Evolutionary conservation across 2,113 vertebrate genomes (phyloP).

Genomic region (Pterocles orientalis): DNA sequence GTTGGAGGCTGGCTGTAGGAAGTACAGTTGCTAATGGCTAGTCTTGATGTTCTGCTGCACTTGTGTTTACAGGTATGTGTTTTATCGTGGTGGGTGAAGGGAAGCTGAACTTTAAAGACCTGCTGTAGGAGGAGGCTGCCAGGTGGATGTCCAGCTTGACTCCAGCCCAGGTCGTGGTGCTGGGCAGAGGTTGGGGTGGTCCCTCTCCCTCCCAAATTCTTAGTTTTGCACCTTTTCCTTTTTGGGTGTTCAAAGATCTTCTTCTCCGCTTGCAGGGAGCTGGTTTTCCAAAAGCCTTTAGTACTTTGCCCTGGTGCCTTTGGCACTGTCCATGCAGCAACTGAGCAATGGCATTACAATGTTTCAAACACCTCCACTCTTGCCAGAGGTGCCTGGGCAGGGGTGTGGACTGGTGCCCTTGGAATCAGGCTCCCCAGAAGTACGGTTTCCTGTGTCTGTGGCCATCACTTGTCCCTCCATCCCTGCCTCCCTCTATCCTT

Average conservation of each 20-base stretch:
- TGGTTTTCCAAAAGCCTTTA: neutral
- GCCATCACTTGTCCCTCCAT: fast-evolving
- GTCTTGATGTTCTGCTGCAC: neutral
- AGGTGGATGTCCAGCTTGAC: neutral
- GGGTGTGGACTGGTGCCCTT: neutral
- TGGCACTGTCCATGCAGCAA: neutral
- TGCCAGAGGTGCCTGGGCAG: no score
- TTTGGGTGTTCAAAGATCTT: neutral
- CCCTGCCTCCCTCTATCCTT: neutral
- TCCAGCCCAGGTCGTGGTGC: fast-evolving
- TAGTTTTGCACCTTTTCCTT: neutral
- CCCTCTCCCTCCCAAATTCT: neutral
- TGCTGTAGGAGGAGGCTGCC: neutral
- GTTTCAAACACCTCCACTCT: neutral
- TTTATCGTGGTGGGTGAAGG: neutral
- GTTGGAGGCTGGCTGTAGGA: neutral
- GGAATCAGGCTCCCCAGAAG: neutral
- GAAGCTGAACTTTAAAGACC: neutral
- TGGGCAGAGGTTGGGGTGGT: neutral
- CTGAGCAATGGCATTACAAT: neutral
- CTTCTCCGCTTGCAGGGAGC: neutral
- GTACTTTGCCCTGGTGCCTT: neutral
- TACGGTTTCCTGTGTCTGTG: fast-evolving
- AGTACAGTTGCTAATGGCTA: neutral
- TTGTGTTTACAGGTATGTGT: neutral